These are phyloP conservation scores for Chiloscyllium punctatum DNA, from an alignment of 2,797 vertebrate species.

Conservation along the genomic window DNA sequence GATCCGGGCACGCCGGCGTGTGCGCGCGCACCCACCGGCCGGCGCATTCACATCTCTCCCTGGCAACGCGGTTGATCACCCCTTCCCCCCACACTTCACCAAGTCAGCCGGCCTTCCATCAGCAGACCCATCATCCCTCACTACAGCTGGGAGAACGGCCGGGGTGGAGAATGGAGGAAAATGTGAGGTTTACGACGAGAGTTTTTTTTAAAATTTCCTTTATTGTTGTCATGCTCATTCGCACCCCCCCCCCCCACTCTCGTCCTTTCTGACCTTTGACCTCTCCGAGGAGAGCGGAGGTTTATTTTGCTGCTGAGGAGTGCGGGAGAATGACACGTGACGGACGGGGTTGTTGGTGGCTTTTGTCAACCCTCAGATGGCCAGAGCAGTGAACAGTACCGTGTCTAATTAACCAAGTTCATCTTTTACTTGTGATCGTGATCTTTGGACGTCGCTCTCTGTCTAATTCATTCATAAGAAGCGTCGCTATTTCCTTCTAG, in stretches of 20 bases:
- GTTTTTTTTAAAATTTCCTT: too few relatives aligned
- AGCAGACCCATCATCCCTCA: too few relatives aligned
- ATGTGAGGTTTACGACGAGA: neutral
- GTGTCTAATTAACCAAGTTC: too few relatives aligned
- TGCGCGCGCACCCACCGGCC: neutral
- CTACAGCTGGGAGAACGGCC: neutral
- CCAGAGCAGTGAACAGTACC: too few relatives aligned
- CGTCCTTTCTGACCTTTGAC: neutral
- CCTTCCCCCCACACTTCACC: too few relatives aligned
- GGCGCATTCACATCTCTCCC: neutral
- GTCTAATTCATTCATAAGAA: neutral
- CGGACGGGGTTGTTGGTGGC: neutral
- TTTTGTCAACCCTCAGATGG: too few relatives aligned
- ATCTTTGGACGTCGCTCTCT: neutral
- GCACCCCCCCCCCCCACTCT: neutral
- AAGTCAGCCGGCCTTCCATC: too few relatives aligned
- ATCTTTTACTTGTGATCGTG: too few relatives aligned
- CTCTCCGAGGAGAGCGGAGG: neutral
- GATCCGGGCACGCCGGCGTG: neutral
- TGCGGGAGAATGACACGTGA: neutral
- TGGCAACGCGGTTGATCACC: neutral
- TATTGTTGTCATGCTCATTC: neutral
- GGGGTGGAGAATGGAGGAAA: too few relatives aligned
- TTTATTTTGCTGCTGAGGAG: neutral
- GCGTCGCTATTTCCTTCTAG: neutral